Evolutionary conservation across 2,888 invertebrate genomes (phyloP), one percentile per base, ranked within the genome.

Genomic region (Pedicia rivosa): DNA sequence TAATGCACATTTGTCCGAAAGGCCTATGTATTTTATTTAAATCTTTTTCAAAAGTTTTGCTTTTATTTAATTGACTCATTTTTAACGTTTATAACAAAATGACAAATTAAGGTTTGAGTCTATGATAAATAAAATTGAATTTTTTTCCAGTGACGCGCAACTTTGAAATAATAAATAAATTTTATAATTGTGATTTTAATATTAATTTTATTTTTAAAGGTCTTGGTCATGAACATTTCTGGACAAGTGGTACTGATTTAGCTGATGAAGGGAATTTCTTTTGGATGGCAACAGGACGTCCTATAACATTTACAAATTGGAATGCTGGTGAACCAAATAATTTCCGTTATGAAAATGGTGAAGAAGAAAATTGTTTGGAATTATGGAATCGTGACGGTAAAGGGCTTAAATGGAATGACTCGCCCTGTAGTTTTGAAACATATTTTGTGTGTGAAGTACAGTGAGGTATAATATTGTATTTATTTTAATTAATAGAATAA

Each of bases 241-340:
- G 88, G 88, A 87, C 84, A 40, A 86, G 86, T 6, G 88, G 88
- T 48, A 88, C 87, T 5, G 88, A 88, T 60, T 71, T 87, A 52
- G 88, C 87, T 12, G 87, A 88, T 52, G 88, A 88, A 55, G 88
- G 88, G 13, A 76, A 72, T 50, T 88, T 87, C 70, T 87, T 87
- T 68, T 88, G 88, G 88, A 83, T 88, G 84, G 80, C 87, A 9
- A 87, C 81, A 40, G 88, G 88, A 3, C 67, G 82, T 42, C 86
- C 87, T 1, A 72, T 90, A 35, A 84, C 87, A 19, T 90, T 84
- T 62, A 86, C 86, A 47, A 88, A 88, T 61, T 88, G 87, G 87
- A 88, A 88, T 64, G 83, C 87, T 1, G 88, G 88, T 1, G 90
- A 90, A 53, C 90, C 90, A 2, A 90, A 90, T 62, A 90, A 90